Evolutionary conservation across 2,888 invertebrate genomes (phyloP).

Genomic region (Euplagia quadripunctaria): DNA sequence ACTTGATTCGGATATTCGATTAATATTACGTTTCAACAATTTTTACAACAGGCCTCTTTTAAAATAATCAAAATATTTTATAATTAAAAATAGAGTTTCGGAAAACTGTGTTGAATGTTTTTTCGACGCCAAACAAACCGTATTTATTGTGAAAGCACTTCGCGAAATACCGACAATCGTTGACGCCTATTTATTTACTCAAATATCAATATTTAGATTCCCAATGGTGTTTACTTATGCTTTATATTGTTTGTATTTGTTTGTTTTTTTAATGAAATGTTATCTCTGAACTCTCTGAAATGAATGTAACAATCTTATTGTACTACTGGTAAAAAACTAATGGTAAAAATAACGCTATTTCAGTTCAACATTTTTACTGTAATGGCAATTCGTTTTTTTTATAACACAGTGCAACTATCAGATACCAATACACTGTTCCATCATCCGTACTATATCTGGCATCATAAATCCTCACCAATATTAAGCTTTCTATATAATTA

Average conservation of each 20-base stretch:
- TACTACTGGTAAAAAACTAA: too few relatives aligned
- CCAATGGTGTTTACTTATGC: background rate
- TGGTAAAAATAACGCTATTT: too few relatives aligned
- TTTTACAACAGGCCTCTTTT: background rate
- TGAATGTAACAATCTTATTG: background rate
- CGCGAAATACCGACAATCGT: background rate
- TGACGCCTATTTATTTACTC: background rate
- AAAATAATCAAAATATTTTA: background rate
- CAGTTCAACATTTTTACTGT: background rate
- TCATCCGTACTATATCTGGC: background rate
- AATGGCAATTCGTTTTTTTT: background rate
- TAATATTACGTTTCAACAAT: too few relatives aligned
- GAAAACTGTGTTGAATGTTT: background rate
- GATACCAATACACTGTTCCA: background rate
- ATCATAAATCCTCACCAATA: too few relatives aligned
- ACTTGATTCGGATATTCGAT: too few relatives aligned
- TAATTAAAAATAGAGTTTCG: background rate
- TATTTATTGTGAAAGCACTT: slow-evolving; percentile 1
- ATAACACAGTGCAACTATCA: background rate
- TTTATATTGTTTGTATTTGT: background rate
- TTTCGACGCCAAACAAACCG: slow-evolving; percentile 2
- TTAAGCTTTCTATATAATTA: too few relatives aligned
- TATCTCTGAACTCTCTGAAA: background rate
- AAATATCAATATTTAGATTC: slow-evolving; percentile 5
- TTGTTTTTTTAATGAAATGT: background rate